phyloP scores from a whole-genome alignment of 2,113 vertebrate genomes.

The Psittacara wagleri region DNA sequence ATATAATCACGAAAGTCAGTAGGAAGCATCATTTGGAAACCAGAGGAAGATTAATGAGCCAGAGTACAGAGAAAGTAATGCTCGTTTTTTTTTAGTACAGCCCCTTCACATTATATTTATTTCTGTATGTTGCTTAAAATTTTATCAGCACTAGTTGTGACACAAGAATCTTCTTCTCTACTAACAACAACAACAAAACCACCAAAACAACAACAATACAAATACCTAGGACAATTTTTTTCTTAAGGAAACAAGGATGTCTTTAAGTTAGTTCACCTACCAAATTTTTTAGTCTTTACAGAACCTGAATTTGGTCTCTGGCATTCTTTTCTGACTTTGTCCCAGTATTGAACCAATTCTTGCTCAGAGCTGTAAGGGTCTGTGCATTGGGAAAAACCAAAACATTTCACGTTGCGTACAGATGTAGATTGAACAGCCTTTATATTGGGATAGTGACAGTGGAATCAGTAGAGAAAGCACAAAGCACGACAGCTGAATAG shows the following conservation, averaged over 20 bases:
- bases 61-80: neutral
- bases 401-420: neutral
- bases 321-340: neutral
- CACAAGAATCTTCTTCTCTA: neutral
- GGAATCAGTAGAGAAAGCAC: neutral
- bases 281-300: neutral
- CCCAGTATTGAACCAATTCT: neutral
- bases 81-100: neutral
- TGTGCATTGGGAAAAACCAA: neutral
- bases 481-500: neutral
- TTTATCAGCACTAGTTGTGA: neutral
- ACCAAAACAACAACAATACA: neutral
- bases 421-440: neutral
- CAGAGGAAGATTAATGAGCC: neutral
- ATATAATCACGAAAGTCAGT: neutral
- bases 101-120: neutral
- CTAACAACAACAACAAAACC: neutral
- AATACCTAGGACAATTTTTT: neutral
- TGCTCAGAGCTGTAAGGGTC: neutral
- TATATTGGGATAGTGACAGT: neutral
- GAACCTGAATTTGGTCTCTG: neutral
- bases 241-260: neutral
- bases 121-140: neutral
- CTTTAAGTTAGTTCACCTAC: neutral
- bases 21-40: neutral